These are phyloP conservation scores for Drosophila teissieri DNA, from an alignment of 1,140 invertebrate genomes.

Conservation along the genomic window DNA sequence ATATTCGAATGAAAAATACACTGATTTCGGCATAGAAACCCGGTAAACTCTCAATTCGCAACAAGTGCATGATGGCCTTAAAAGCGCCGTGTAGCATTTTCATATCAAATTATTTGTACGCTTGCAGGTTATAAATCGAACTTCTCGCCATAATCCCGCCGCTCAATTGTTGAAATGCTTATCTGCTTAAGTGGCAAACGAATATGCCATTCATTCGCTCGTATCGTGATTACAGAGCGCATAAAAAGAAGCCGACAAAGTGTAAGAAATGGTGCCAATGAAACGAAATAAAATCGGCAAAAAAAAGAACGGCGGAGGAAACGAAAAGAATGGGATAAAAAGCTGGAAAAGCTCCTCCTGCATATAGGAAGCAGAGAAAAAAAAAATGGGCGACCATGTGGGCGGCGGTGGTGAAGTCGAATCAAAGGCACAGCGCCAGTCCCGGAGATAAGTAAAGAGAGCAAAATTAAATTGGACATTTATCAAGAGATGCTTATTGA, in stretches of 20 bases:
- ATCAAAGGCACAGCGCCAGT: conserved; percentile 35
- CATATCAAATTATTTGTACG: conserved; percentile 27
- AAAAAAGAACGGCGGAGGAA: conserved; percentile 19
- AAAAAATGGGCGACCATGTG: conserved; percentile 27
- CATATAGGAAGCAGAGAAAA: conserved; percentile 29
- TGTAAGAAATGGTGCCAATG: conserved; percentile 69
- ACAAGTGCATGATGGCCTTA: conserved; percentile 5
- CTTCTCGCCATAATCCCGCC: conserved; percentile 26
- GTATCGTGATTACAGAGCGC: conserved; percentile 60
- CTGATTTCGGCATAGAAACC: not conserved
- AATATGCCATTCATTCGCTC: conserved; percentile 68
- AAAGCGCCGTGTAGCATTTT: conserved; percentile 17
- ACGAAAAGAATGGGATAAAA: conserved; percentile 27
- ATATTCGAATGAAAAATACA: conserved; percentile 19
- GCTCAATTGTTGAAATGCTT: conserved; percentile 41
- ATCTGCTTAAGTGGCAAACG: conserved; percentile 58
- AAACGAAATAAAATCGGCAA: conserved; percentile 57
- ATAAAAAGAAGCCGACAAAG: conserved; percentile 64
- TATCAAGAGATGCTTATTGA: conserved; percentile 84
- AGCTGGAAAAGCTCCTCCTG: conserved; percentile 23
- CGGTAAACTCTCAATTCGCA: not conserved
- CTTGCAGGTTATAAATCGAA: conserved; percentile 28
- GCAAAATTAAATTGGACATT: conserved; percentile 84
- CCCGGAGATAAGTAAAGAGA: conserved; percentile 75
- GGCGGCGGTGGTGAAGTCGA: conserved; percentile 20